A percentile compares a stretch with the other conserved stretches of the same genome.
Conservation (phyloP, 2,113 vertebrate genomes). For the Promerops cafer region DNA sequence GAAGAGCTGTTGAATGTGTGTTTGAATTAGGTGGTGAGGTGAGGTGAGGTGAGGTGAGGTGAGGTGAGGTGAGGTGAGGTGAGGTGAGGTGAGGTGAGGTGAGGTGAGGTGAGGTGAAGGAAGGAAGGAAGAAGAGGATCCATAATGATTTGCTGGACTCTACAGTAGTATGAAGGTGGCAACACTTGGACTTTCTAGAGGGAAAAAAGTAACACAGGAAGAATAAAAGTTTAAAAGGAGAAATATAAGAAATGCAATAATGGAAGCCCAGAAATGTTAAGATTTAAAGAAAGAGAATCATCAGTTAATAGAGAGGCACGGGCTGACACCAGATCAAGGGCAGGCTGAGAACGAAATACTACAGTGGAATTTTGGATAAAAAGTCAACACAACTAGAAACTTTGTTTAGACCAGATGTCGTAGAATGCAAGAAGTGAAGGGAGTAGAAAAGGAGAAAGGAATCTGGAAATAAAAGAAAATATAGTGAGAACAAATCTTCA, state of each 20-base stretch:
- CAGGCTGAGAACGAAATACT: neutral
- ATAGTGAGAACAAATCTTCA: neutral
- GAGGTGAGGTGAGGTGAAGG: neutral
- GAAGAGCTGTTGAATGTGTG: neutral
- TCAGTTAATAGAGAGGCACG: neutral
- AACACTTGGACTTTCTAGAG: neutral
- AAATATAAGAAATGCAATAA: neutral
- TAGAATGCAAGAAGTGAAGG: neutral
- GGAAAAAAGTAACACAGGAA: neutral
- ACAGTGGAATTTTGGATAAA: neutral
- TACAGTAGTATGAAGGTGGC: neutral
- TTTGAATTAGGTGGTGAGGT: neutral
- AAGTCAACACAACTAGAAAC: neutral
- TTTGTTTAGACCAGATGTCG: neutral
- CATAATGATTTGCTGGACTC: neutral
- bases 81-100: neutral
- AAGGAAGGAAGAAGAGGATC: neutral
- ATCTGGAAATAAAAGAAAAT: neutral
- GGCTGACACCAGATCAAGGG: accelerated
- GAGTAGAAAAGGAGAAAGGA: neutral
- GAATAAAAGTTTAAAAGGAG: neutral
- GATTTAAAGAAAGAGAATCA: neutral
- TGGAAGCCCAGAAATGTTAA: neutral
- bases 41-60: neutral
- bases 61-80: neutral